A percentile compares a stretch with the other conserved stretches of the same genome.
Conservation (phyloP, 2,888 invertebrate genomes). For the Archaeoteleia sp. region DNA sequence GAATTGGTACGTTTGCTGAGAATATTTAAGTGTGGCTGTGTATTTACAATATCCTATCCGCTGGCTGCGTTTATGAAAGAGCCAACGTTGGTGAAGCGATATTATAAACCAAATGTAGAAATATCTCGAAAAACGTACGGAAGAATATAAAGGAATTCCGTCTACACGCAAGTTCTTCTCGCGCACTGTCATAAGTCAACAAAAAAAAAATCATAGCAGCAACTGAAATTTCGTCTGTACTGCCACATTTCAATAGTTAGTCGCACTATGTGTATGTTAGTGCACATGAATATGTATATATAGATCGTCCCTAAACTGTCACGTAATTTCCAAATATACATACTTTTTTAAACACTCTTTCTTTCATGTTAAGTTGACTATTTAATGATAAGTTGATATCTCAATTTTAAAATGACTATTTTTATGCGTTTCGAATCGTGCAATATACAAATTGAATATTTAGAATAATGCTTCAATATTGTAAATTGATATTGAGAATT, state of each 20-base stretch:
- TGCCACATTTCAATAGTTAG: conserved; percentile 46
- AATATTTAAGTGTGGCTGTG: conserved; percentile 45
- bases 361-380: too few relatives aligned
- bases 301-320: conserved; percentile 33
- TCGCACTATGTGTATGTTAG: conserved; percentile 41
- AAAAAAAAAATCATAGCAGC: conserved; percentile 33
- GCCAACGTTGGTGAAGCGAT: too few relatives aligned
- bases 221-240: conserved; percentile 41
- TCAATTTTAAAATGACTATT: too few relatives aligned
- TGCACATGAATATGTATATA: conserved; percentile 19
- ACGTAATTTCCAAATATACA: conserved; percentile 5
- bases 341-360: not conserved
- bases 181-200: conserved; percentile 41
- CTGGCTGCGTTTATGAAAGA: too few relatives aligned
- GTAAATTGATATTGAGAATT: too few relatives aligned
- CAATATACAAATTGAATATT: too few relatives aligned
- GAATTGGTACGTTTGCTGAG: too few relatives aligned
- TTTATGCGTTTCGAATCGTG: too few relatives aligned
- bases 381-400: too few relatives aligned
- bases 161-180: conserved; percentile 41
- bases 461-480: too few relatives aligned
- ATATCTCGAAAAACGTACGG: conserved; percentile 12
- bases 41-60: conserved; percentile 31
- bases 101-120: conserved; percentile 22
- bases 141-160: conserved; percentile 11